Evolutionary conservation across 2,888 invertebrate species (phyloP), one percentile per base, ranked within the genome.

Genomic region (Drepana falcataria): DNA sequence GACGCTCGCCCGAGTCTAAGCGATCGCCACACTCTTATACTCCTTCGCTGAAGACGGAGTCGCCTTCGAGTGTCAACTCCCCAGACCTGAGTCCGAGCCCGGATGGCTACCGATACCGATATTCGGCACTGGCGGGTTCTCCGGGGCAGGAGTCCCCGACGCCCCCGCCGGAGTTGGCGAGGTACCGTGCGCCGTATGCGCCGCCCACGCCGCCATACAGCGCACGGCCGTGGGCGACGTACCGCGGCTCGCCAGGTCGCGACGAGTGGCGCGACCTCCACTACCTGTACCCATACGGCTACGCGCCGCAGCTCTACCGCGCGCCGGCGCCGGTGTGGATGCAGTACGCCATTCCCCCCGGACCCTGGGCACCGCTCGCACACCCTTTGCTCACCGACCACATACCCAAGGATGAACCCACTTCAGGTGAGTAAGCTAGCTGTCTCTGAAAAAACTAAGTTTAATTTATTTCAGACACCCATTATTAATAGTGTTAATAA

Each of bases 321-420:
- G 78, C 80, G 67, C 79, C 81, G 65, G 71, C 81, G 64, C 91
- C 83, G 75, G 85, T 81, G 61, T 92, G 89, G 91, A 81, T 82
- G 85, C 91, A 81, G 80, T 90, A 87, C 79, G 85, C 85, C 58
- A 79, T 85, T 76, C 90, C 91, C 65, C 91, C 91, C 47, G 90
- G 91, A 58, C 91, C 92, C 59, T 92, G 92, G 92, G 86, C 91
- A 64, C 89, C 90, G 65, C 88, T 92, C 63, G 79, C 87, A 60
- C 87, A 87, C 63, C 87, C 88, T 60, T 83, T 88, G 59, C 81
- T 89, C 73, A 84, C 87, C 59, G 90, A 91, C 68, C 87, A 85
- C 73, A 88, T 92, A 74, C 91, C 91, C 67, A 89, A 91, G 81
- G 93, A 93, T 67, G 93, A 93, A 77, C 90, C 92, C 75, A 88